phyloP scores from a whole-genome alignment of 2,888 invertebrate species.

The Morpho deidamia region DNA sequence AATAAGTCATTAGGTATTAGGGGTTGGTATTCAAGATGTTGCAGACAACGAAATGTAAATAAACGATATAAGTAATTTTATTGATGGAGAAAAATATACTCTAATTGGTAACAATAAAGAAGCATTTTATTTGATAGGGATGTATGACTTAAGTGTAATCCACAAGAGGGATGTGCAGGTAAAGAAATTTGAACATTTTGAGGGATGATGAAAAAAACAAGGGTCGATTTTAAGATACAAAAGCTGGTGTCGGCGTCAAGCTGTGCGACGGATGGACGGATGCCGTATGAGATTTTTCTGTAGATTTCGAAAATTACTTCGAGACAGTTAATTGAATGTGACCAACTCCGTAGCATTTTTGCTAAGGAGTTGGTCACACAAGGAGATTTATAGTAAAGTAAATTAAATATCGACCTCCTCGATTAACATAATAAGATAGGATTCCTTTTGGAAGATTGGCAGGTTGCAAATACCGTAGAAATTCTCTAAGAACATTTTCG shows the following conservation, averaged over 20 bases:
- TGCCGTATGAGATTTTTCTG: constrained; percentile 67
- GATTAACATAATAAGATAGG: too few species aligned
- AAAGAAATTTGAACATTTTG: constrained; percentile 74
- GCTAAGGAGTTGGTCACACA: too few species aligned
- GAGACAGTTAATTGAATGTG: constrained; percentile 67
- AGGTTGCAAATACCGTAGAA: too few species aligned
- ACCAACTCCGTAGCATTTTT: constrained; percentile 51
- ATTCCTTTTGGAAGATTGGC: too few species aligned
- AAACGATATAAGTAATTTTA: constrained; percentile 35
- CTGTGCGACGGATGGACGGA: constrained; percentile 71
- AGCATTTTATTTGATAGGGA: constrained; percentile 23
- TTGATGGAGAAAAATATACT: constrained; percentile 25
- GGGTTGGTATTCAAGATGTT: constrained; percentile 74
- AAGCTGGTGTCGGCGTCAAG: constrained; percentile 71
- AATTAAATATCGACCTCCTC: too few species aligned
- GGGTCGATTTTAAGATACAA: constrained; percentile 72
- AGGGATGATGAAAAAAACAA: constrained; percentile 73
- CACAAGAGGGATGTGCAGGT: constrained; percentile 54
- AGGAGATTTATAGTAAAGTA: too few species aligned
- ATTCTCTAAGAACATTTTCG: too few species aligned
- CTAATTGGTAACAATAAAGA: constrained; percentile 28
- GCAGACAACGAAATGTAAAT: constrained; percentile 33
- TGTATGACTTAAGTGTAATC: constrained; percentile 25
- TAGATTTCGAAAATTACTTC: constrained; percentile 58
- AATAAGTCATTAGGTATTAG: constrained; percentile 64